Conservation (phyloP, 30 jellyfish, hydroid and myxozoan genomes). For the Hydractinia symbiolongicarpus region DNA sequence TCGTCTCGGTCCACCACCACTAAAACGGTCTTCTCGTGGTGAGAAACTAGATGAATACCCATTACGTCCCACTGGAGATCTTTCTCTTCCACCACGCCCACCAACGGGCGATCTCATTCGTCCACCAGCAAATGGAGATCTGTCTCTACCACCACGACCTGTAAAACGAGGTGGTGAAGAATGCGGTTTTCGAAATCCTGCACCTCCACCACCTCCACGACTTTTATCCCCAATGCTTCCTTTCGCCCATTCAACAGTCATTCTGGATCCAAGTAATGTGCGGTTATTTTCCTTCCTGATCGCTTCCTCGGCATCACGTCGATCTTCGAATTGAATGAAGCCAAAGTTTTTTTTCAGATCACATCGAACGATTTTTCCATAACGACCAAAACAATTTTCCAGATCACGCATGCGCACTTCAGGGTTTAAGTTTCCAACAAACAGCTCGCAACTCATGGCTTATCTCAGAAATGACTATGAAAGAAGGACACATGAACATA, state of each 20-base stretch:
- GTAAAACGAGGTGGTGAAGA: conserved; percentile 26
- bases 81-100: conserved; percentile 17
- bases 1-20: conserved; percentile 34
- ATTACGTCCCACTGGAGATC: conserved; percentile 33
- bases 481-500: background rate
- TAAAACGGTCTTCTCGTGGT: conserved; percentile 5
- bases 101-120: conserved; percentile 17
- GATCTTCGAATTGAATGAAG: conserved; percentile 37
- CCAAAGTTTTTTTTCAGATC: conserved; percentile 39
- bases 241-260: conserved; percentile 91
- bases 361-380: conserved; percentile 39
- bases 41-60: conserved; percentile 11
- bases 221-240: conserved; percentile 77
- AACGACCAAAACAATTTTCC: conserved; percentile 38
- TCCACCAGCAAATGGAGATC: conserved; percentile 32
- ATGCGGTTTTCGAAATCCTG: conserved; percentile 33
- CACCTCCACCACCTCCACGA: conserved; percentile 23
- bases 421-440: conserved; percentile 45
- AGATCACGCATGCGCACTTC: conserved; percentile 42
- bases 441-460: conserved; percentile 34
- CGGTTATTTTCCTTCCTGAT: conserved; percentile 76
- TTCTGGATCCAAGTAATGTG: conserved; percentile 78
- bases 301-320: conserved; percentile 58
- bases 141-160: conserved; percentile 38
- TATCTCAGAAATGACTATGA: conserved; percentile 9